Evolutionary conservation across 2,797 vertebrate genomes (phyloP).

Genomic region (Sebastolobus alascanus): DNA sequence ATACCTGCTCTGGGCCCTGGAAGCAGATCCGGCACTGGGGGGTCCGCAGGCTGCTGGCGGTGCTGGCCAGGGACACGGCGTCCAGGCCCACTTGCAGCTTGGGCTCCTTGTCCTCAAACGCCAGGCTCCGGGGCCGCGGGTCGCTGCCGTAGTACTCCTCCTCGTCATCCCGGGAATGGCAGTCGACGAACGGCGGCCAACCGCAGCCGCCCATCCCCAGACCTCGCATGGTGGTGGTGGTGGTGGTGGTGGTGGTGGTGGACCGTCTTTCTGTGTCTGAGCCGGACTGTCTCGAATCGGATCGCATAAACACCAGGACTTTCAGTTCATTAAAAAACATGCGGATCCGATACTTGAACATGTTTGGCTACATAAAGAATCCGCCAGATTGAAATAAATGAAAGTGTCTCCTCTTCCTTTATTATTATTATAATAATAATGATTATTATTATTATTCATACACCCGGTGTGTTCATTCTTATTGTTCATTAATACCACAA

Average conservation of each 20-base stretch:
- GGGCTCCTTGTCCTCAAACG: constrained; percentile 90
- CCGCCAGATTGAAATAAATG: constrained; percentile 41
- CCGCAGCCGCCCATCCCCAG: constrained; percentile 92
- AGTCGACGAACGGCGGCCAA: constrained; percentile 93
- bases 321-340: constrained; percentile 98
- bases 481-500: constrained; percentile 5
- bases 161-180: constrained; percentile 91
- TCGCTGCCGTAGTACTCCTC: constrained; percentile 94
- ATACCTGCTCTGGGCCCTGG: constrained; percentile 94
- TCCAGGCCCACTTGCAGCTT: constrained; percentile 89
- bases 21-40: constrained; percentile 97
- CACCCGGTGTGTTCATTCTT: constrained; percentile 23
- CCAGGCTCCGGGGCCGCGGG: constrained; percentile 88
- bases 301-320: constrained; percentile 95
- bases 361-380: constrained; percentile 85
- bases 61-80: constrained; percentile 92
- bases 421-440: constrained; percentile 16
- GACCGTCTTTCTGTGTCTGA: constrained; percentile 87
- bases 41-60: constrained; percentile 90
- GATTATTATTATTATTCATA: constrained; percentile 23
- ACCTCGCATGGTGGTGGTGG: constrained; percentile 79
- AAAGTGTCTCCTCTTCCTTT: neutral
- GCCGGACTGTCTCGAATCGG: constrained; percentile 89
- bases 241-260: constrained; percentile 37
- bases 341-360: constrained; percentile 98